Evolutionary conservation across 2,797 vertebrate genomes (phyloP).

Genomic region (Tapirus indicus): DNA sequence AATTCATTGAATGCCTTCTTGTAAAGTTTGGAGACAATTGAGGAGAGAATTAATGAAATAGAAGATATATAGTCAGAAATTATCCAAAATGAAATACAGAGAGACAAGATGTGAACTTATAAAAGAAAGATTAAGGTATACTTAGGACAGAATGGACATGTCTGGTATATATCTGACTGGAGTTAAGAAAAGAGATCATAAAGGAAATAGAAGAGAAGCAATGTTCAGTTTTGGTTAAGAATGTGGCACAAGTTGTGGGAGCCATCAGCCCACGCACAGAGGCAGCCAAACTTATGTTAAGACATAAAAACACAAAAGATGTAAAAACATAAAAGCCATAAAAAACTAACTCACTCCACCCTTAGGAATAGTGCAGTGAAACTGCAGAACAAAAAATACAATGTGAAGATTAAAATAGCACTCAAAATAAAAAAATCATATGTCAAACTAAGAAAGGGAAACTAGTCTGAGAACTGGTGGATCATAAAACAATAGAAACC

Average conservation of each 20-base stretch:
- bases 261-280: neutral
- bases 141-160: neutral
- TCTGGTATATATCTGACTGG: neutral
- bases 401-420: neutral
- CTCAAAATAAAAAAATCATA: neutral
- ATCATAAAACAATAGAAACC: neutral
- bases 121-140: neutral
- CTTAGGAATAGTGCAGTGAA: neutral
- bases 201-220: neutral
- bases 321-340: neutral
- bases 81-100: neutral
- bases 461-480: neutral
- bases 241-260: neutral
- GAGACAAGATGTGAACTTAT: neutral
- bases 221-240: neutral
- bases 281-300: neutral
- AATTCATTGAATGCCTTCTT: neutral
- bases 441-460: neutral
- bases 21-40: neutral
- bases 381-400: neutral
- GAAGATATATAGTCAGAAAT: neutral
- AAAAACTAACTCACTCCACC: neutral
- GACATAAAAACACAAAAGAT: neutral
- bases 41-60: slow-evolving; percentile 2
- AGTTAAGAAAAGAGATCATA: neutral